Evolutionary conservation across 1,140 invertebrate genomes (phyloP).

Genomic region (Atta colombica): DNA sequence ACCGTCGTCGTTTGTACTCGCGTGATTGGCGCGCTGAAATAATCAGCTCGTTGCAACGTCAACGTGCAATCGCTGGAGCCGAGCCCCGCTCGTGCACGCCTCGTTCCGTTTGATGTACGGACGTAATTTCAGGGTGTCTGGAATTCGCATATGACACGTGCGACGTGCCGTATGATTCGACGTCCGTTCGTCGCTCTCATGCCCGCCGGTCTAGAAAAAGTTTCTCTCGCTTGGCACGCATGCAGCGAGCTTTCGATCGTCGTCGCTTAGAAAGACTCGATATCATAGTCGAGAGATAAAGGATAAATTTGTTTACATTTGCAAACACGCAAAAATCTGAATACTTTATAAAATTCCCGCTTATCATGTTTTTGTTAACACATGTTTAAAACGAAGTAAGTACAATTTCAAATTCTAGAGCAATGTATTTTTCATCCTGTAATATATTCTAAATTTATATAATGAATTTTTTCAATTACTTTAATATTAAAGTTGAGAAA

Average conservation of each 20-base stretch:
- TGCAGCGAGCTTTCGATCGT: slow-evolving; percentile 46
- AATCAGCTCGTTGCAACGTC: slow-evolving; percentile 75
- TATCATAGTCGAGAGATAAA: slow-evolving; percentile 40
- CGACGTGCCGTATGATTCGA: slow-evolving; percentile 63
- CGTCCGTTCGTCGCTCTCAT: slow-evolving; percentile 52
- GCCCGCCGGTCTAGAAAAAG: slow-evolving; percentile 60
- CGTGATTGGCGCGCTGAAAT: slow-evolving; percentile 67
- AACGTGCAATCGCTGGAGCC: slow-evolving; percentile 62
- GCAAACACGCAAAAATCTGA: slow-evolving; percentile 21
- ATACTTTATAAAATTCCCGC: slow-evolving; percentile 16
- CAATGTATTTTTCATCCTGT: neutral
- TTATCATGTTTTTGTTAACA: neutral
- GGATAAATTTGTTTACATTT: slow-evolving; percentile 59
- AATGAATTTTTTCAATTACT: neutral
- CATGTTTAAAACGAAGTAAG: slow-evolving; percentile 10
- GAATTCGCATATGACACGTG: slow-evolving; percentile 71
- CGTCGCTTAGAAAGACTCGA: slow-evolving; percentile 26
- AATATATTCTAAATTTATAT: neutral
- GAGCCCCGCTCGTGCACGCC: slow-evolving; percentile 59
- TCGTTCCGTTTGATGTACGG: slow-evolving; percentile 70
- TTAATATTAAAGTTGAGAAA: neutral
- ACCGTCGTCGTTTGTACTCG: slow-evolving; percentile 65
- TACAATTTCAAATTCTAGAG: neutral
- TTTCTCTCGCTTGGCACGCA: slow-evolving; percentile 65
- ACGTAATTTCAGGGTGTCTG: slow-evolving; percentile 70